These are phyloP conservation scores for Garrulus glandarius DNA, from an alignment of 2,797 vertebrate genomes.

Conservation along the genomic window DNA sequence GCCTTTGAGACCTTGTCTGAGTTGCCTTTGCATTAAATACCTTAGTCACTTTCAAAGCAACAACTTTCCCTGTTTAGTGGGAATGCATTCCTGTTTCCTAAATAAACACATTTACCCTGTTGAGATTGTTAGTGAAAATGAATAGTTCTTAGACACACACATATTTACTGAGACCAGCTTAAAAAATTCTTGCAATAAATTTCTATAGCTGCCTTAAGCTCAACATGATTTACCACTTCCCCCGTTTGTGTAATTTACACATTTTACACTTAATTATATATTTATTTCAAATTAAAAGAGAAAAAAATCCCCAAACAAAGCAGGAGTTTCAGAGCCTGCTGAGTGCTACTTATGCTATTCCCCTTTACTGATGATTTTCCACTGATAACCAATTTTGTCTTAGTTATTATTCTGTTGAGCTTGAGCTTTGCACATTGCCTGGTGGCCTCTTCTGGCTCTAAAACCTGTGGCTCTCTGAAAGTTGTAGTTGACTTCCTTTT, in stretches of 20 bases:
- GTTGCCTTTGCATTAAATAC: neutral
- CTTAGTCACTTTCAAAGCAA: neutral
- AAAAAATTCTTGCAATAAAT: neutral
- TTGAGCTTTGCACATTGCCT: neutral
- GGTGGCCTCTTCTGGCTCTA: neutral
- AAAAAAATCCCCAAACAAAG: neutral
- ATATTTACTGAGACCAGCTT: neutral
- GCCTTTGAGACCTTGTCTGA: neutral
- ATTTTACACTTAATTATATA: neutral
- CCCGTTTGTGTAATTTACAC: neutral
- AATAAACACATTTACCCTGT: neutral
- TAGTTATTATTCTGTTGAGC: neutral
- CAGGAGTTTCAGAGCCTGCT: neutral
- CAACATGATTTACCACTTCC: neutral
- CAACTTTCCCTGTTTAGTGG: neutral
- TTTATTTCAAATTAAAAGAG: neutral
- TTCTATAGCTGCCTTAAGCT: neutral
- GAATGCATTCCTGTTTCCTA: neutral
- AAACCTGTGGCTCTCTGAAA: neutral
- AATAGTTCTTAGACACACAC: neutral
- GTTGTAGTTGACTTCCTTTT: neutral
- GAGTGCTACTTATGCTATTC: neutral
- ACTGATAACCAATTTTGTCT: neutral
- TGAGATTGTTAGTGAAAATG: neutral
- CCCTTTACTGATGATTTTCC: neutral